Evolutionary conservation across 1,140 invertebrate genomes (phyloP), one percentile per base, ranked within the genome.

Genomic region (Macrocentrus cingulum): DNA sequence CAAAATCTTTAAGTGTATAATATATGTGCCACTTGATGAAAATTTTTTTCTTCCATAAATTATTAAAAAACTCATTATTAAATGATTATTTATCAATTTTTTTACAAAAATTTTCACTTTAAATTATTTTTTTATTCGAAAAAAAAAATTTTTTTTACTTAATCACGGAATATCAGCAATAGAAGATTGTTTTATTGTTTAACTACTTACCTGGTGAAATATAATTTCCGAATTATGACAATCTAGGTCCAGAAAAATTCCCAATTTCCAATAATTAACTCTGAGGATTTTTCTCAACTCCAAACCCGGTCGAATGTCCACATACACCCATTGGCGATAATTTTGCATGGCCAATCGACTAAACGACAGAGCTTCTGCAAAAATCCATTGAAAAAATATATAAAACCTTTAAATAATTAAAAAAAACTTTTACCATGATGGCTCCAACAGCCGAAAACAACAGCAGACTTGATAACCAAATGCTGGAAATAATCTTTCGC

Each of bases 201-300:
- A n/a, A n/a, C n/a, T 15, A 15, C 9, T 25, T 60, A 66, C 67
- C 62, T 61, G 56, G 7, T 66, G 23, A 46, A 69, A 60, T 51
- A 69, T 60, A 20, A 34, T 58, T 16, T 62, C 29, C 53, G 56
- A 63, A n/a, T 20, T 19, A 5, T 45, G 49, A 52, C 65, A 67
- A 61, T 66, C 63, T 13, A 67, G 46, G 39, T 69, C 60, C 18
- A 66, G 34, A 22, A 66, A 25, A 39, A 69, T 50, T 36, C 65
- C 65, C 16, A 69, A 39, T 41, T 61, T 62, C 23, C 64, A 66
- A 20, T 67, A 69, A 56, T 66, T 61, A 1, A 65, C 63, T 44
- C 58, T 60, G 32, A 69, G 41, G 32, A 67, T 60, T 29, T 46
- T 50, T 11, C 51, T 34, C 59, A 70, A 59, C 2, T 60, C 19